These are phyloP conservation scores for Bufotes viridis DNA, from an alignment of 2,797 vertebrate genomes.

Conservation along the genomic window DNA sequence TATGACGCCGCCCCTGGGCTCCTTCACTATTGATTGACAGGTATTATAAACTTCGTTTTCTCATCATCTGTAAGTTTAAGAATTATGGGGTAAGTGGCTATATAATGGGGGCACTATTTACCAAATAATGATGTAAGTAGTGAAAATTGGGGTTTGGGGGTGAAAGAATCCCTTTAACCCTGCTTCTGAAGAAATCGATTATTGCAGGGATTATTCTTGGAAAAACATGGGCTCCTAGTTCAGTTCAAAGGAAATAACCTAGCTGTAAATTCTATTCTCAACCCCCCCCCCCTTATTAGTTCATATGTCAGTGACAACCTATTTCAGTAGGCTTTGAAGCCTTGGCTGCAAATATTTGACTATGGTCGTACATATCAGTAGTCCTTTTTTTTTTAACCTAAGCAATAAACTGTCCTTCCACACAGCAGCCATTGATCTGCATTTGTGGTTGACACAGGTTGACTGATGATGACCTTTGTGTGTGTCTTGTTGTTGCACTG, in stretches of 20 bases:
- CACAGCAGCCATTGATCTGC: slow-evolving; percentile 1
- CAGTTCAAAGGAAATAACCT: not conserved
- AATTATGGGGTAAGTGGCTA: no score
- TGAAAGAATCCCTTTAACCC: no score
- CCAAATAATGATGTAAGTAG: no score
- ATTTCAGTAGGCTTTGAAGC: not conserved
- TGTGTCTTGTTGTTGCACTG: slow-evolving; percentile 37
- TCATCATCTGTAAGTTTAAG: no score
- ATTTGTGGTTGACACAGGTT: slow-evolving; percentile 3
- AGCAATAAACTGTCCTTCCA: slow-evolving; percentile 5
- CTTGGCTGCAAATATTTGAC: not conserved
- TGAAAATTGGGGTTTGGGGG: no score
- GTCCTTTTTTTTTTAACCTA: not conserved
- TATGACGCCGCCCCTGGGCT: no score
- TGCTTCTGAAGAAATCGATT: not conserved
- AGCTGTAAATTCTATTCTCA: not conserved
- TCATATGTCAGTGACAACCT: not conserved
- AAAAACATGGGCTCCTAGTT: not conserved
- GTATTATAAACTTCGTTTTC: no score
- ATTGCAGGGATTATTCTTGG: not conserved
- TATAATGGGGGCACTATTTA: no score
- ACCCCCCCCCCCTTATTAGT: not conserved
- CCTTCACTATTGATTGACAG: no score
- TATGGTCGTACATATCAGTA: not conserved
- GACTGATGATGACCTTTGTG: slow-evolving; percentile 45